phyloP scores from a whole-genome alignment of 2,888 invertebrate genomes.

The Netelia fuscicornis region DNA sequence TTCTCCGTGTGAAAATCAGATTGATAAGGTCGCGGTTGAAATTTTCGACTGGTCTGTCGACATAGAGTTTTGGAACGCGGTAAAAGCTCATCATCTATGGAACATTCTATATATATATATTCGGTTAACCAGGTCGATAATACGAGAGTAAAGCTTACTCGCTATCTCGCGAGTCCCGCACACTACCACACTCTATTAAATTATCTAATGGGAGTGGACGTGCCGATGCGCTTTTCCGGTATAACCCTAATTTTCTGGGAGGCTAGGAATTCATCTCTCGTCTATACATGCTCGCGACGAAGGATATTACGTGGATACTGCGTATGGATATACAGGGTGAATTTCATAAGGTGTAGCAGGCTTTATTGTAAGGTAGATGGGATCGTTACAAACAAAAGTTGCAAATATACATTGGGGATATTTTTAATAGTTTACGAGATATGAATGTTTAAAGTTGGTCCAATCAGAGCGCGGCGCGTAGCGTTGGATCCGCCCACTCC shows the following conservation, averaged over 20 bases:
- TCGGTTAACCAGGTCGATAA: constrained; percentile 27
- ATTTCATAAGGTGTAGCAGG: no score
- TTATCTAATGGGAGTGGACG: constrained; percentile 56
- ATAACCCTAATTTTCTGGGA: constrained; percentile 54
- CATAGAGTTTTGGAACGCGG: constrained; percentile 1
- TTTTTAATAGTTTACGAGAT: no score
- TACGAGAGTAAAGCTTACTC: constrained; percentile 28
- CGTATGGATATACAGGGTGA: neutral
- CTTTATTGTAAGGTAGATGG: no score
- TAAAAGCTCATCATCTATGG: constrained; percentile 19
- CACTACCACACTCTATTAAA: constrained; percentile 47
- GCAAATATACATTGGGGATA: no score
- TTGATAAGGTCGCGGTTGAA: neutral
- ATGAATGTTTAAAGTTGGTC: no score
- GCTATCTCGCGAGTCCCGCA: constrained; percentile 1
- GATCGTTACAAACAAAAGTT: no score
- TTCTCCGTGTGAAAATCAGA: neutral
- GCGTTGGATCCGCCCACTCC: no score
- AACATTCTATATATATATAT: neutral
- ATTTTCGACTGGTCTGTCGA: neutral
- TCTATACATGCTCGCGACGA: neutral
- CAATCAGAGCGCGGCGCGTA: no score
- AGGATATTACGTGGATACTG: constrained; percentile 10
- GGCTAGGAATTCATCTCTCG: constrained; percentile 11
- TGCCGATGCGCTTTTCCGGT: constrained; percentile 42